Percentiles rank a stretch among this genome's conserved stretches.
Evolutionary conservation across 2,797 vertebrate genomes (phyloP).

Genomic region (Leuciscus waleckii): DNA sequence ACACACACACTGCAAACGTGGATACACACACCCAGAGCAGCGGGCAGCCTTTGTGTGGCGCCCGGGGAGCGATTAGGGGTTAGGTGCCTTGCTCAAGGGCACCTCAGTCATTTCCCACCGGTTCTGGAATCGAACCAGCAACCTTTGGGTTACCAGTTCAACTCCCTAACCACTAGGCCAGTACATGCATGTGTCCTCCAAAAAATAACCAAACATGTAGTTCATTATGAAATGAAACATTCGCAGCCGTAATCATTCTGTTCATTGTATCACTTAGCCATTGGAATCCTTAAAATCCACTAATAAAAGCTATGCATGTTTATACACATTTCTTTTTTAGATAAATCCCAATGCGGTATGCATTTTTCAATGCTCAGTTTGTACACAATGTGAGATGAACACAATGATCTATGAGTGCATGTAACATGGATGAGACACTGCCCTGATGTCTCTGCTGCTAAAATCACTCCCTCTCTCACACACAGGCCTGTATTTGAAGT

Average conservation of each 20-base stretch:
- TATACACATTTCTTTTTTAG: background rate
- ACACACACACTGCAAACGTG: too few relatives aligned
- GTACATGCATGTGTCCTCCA: background rate
- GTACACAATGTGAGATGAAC: background rate
- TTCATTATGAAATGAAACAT: background rate
- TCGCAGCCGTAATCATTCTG: background rate
- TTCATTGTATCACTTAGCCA: background rate
- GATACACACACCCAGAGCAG: too few relatives aligned
- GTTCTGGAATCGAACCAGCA: too few relatives aligned
- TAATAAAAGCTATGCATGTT: background rate
- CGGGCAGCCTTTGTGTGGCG: too few relatives aligned
- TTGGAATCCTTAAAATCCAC: background rate
- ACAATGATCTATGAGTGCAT: background rate
- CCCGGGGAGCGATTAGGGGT: too few relatives aligned
- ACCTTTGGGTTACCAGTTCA: too few relatives aligned
- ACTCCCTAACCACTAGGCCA: too few relatives aligned
- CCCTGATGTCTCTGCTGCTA: background rate
- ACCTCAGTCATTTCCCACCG: too few relatives aligned
- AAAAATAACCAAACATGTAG: background rate
- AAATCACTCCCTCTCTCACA: background rate
- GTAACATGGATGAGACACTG: conserved; percentile 9
- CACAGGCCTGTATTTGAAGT: background rate
- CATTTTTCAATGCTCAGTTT: background rate
- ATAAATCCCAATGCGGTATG: background rate
- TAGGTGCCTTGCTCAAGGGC: too few relatives aligned